Base-by-base conservation (phyloP, 2,797 vertebrate genomes). In the Enteromius treurensis region DNA sequence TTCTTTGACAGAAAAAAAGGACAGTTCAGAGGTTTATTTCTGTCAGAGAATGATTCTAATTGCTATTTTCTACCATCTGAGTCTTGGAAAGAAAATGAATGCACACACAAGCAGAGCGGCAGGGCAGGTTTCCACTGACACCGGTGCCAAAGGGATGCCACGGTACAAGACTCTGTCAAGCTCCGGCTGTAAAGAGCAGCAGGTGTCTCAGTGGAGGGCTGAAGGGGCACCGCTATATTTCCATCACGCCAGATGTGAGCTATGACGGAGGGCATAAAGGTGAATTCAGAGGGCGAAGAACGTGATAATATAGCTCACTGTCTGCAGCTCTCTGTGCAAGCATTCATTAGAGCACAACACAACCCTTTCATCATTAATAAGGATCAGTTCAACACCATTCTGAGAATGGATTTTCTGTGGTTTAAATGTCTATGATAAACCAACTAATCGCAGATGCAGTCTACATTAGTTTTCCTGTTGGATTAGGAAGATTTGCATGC, bases 191-290 rank as follows among this genome's bases (percentile, higher is more conserved):
- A 75, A 64, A 62, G 58, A 65, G 80, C 80, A 75, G 70, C 80
- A 81, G 70, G 80, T 81, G 69, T 75, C 70, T 49, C 71, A 11
- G 45, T 29, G 70, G 45, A 65, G 60, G 58, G 69, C 32, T 81
- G 58, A 74, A n/a, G 80, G 80, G 80, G 55, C 32, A 62, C 17
- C 5, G 58, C 55, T 64, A 51, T 23, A 51, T 75, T 51, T 81
- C 70, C 80, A 75, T 65, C 70, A 65, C 29, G 49, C 80, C 80
- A 81, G 70, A 74, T 81, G 80, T 81, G 70, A 74, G 55, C 29
- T n/a, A 71, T 51, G 70, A 64, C 29, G 13, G 79, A 51, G 70
- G 47, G 47, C 7, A 26, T 51, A 75, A 81, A 65, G 70, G 69
- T 74, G 70, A 49, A 65, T 53, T 40, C 55, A 74, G n/a, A 51